Conservation (phyloP, 30 jellyfish, hydroid and myxozoan genomes). For the Morbakka virulenta region DNA sequence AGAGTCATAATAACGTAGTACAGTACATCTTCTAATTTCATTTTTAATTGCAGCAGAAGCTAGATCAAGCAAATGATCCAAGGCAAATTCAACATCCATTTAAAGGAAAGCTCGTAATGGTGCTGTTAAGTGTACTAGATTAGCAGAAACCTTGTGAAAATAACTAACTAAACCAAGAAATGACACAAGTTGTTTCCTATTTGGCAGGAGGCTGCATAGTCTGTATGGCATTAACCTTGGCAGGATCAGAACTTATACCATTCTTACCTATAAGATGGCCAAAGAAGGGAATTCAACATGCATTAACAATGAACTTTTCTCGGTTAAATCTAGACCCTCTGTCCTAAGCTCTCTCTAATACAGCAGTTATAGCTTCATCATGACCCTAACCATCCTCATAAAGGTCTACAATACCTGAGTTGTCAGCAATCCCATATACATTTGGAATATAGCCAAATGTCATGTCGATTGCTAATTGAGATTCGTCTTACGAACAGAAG, state of each 20-base stretch:
- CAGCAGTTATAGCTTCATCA: not conserved
- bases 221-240: slow-evolving; percentile 3
- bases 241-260: slow-evolving; percentile 23
- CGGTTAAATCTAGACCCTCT: not conserved
- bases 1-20: slow-evolving; percentile 16
- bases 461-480: too few species aligned
- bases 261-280: slow-evolving; percentile 9
- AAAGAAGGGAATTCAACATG: not conserved
- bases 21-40: not conserved
- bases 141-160: slow-evolving; percentile 20
- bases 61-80: not conserved
- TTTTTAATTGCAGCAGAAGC: not conserved
- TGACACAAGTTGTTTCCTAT: too few species aligned
- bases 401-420: slow-evolving; percentile 1
- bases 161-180: too few species aligned
- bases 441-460: slow-evolving; percentile 1
- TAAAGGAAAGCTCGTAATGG: slow-evolving; percentile 8
- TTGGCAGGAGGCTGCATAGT: too few species aligned
- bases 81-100: not conserved
- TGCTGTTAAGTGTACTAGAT: slow-evolving; percentile 8
- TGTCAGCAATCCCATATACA: slow-evolving; percentile 20
- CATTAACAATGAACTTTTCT: not conserved
- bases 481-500: too few species aligned
- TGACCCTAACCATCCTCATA: not conserved
- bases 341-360: not conserved